These are phyloP conservation scores for Protophormia terraenovae DNA, from an alignment of 2,888 invertebrate species.

Conservation along the genomic window DNA sequence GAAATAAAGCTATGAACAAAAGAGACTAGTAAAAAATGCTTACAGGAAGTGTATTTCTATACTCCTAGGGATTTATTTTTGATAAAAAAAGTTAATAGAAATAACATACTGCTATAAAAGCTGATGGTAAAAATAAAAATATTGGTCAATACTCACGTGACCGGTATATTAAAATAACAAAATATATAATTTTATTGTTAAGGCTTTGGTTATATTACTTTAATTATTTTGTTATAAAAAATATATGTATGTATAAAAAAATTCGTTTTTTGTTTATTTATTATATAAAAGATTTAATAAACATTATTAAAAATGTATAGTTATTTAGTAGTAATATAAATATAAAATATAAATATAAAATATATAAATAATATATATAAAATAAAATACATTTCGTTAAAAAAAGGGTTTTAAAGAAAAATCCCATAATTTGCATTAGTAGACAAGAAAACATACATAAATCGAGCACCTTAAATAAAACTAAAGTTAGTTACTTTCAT, in stretches of 20 bases:
- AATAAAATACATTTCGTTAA: conserved; percentile 51
- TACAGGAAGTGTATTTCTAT: conserved; percentile 28
- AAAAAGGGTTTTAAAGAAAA: conserved; percentile 24
- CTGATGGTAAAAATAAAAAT: too few species aligned
- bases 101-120: too few species aligned
- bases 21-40: neutral
- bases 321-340: conserved; percentile 16
- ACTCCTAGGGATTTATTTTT: neutral
- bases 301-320: conserved; percentile 45
- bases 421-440: conserved; percentile 38
- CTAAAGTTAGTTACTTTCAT: conserved; percentile 45
- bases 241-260: conserved; percentile 19
- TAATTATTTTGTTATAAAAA: conserved; percentile 36
- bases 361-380: conserved; percentile 46
- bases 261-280: conserved; percentile 25
- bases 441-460: conserved; percentile 62
- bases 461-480: conserved; percentile 74
- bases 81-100: too few species aligned
- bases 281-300: conserved; percentile 46
- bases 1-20: too few species aligned
- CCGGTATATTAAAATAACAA: conserved; percentile 49
- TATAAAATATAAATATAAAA: conserved; percentile 43
- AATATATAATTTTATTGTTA: conserved; percentile 2
- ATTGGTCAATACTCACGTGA: conserved; percentile 62
- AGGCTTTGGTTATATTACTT: neutral